These are phyloP conservation scores for Marasmarcha lunaedactyla DNA, from an alignment of 2,888 invertebrate species.

Conservation along the genomic window DNA sequence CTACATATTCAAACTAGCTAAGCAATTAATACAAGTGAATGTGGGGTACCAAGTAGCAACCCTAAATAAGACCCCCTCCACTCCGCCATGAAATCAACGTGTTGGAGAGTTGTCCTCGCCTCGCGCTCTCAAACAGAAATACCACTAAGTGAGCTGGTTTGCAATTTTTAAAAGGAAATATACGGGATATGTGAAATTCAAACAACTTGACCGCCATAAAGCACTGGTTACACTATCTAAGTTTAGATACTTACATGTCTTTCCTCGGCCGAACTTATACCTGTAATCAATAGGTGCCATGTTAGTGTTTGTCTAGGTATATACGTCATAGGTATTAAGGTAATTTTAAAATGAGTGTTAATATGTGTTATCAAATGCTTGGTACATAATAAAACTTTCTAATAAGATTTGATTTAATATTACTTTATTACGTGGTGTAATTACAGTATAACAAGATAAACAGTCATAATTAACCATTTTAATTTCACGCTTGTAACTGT, in stretches of 20 bases:
- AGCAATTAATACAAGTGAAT: too few relatives aligned
- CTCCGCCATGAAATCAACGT: slow-evolving; percentile 71
- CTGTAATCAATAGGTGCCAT: slow-evolving; percentile 45
- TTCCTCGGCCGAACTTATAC: slow-evolving; percentile 67
- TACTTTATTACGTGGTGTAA: too few relatives aligned
- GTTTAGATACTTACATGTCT: slow-evolving; percentile 51
- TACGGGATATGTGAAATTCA: slow-evolving; percentile 7
- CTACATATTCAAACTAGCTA: too few relatives aligned
- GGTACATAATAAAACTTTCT: too few relatives aligned
- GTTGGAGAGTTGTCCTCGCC: slow-evolving; percentile 58
- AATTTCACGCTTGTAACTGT: too few relatives aligned
- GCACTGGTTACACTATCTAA: not conserved
- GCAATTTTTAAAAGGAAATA: slow-evolving; percentile 55
- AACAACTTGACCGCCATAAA: slow-evolving; percentile 5
- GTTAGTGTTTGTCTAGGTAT: too few relatives aligned
- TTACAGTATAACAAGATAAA: too few relatives aligned
- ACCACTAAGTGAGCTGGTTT: slow-evolving; percentile 21
- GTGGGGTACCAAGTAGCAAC: slow-evolving; percentile 5
- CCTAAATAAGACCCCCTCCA: slow-evolving; percentile 55
- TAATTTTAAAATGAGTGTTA: too few relatives aligned
- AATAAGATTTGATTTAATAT: too few relatives aligned
- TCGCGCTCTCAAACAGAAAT: slow-evolving; percentile 61
- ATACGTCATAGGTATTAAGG: too few relatives aligned
- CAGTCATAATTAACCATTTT: too few relatives aligned
- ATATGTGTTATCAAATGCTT: too few relatives aligned